Conservation (phyloP, 2,888 invertebrate species). For the Heteromurus nitidus region DNA sequence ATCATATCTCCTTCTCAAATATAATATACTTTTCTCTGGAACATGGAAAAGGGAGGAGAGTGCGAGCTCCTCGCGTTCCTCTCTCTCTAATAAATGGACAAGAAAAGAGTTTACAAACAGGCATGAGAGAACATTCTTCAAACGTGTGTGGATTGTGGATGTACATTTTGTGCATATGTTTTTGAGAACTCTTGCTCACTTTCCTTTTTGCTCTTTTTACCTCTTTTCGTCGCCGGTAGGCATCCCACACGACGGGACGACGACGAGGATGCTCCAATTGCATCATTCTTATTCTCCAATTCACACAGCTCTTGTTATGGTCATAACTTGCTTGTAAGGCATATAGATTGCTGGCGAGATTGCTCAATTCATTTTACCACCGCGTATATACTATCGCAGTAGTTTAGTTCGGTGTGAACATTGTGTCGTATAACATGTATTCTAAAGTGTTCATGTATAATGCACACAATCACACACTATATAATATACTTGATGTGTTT, state of each 20-base stretch:
- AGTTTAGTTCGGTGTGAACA: too few species aligned
- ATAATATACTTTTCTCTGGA: slow-evolving; percentile 31
- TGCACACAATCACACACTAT: background rate
- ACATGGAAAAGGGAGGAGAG: background rate
- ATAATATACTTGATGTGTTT: background rate
- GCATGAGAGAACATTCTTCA: too few species aligned
- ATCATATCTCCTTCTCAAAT: slow-evolving; percentile 54
- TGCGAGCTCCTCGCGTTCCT: background rate
- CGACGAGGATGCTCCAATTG: slow-evolving; percentile 18
- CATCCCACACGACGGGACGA: slow-evolving; percentile 12
- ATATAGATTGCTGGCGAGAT: slow-evolving; percentile 20
- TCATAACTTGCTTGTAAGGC: slow-evolving; percentile 26
- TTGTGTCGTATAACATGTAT: too few species aligned
- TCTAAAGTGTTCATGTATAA: background rate
- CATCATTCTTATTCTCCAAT: background rate
- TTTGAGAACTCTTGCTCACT: slow-evolving; percentile 14
- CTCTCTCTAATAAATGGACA: background rate
- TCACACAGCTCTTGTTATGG: background rate
- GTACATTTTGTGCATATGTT: slow-evolving; percentile 33
- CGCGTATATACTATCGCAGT: too few species aligned
- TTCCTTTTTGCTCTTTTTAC: slow-evolving; percentile 29
- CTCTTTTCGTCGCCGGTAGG: slow-evolving; percentile 34
- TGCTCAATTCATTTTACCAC: slow-evolving; percentile 23
- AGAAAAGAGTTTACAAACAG: too few species aligned
- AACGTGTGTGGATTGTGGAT: too few species aligned